These are phyloP conservation scores for Caenorhabditis briggsae DNA, from an alignment of 1,140 invertebrate species.

Conservation along the genomic window DNA sequence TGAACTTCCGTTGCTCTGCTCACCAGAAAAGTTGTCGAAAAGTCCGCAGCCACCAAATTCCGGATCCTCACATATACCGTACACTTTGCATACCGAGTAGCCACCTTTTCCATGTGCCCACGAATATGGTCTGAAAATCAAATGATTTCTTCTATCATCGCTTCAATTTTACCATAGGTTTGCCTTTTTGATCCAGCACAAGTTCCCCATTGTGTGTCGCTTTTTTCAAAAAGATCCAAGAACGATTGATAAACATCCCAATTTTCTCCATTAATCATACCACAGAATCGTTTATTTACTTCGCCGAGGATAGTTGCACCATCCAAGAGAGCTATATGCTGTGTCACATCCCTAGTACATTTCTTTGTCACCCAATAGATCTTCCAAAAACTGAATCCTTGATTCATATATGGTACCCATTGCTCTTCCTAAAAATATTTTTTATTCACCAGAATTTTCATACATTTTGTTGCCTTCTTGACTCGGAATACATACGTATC, in stretches of 20 bases:
- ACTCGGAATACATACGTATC: constrained; percentile 1
- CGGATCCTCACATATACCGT: neutral
- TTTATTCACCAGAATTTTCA: no score
- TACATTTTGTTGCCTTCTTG: neutral
- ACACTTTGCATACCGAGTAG: neutral
- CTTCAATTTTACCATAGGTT: neutral
- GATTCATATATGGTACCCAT: neutral
- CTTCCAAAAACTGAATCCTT: neutral
- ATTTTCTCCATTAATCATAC: constrained; percentile 6
- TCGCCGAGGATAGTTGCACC: neutral
- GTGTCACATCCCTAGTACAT: neutral
- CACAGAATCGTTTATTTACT: constrained; percentile 16
- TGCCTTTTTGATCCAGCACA: neutral
- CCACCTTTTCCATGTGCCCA: neutral
- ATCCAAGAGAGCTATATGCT: neutral
- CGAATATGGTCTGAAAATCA: neutral
- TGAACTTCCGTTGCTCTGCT: neutral
- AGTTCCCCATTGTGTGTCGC: neutral
- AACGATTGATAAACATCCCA: constrained; percentile 20
- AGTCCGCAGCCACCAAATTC: neutral
- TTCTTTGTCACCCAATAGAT: constrained; percentile 8
- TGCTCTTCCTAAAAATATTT: neutral
- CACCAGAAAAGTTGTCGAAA: neutral
- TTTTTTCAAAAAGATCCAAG: neutral
- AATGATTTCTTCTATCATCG: neutral